A percentile compares a stretch with the other conserved stretches of the same genome.
phyloP scores from a whole-genome alignment of 1,140 invertebrate genomes.

The Heterodera carotae region DNA sequence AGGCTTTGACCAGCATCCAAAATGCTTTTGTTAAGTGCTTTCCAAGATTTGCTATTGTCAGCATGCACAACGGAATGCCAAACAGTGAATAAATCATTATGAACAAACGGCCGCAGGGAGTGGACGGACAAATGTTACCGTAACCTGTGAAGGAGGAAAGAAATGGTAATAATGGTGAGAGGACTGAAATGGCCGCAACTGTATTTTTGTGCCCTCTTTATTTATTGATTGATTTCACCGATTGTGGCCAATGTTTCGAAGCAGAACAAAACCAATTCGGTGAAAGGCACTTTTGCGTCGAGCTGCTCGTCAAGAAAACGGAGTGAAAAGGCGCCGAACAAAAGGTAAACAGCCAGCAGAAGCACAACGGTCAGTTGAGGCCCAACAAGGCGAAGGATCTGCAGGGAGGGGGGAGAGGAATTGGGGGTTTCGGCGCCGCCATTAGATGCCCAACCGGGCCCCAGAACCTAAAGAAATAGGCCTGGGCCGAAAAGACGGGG shows the following conservation, averaged over 20 bases:
- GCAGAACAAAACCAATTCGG: slow-evolving; percentile 32
- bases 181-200: not conserved
- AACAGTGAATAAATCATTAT: slow-evolving; percentile 19
- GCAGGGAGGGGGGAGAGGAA: too few relatives aligned
- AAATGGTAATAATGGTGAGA: not conserved
- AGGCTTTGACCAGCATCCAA: slow-evolving; percentile 3
- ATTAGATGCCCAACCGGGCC: too few relatives aligned
- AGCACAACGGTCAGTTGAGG: slow-evolving; percentile 23
- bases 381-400: slow-evolving; percentile 14
- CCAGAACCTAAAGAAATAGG: too few relatives aligned
- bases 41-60: slow-evolving; percentile 30
- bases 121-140: slow-evolving; percentile 34
- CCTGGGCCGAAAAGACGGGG: too few relatives aligned
- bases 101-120: slow-evolving; percentile 18
- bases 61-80: slow-evolving; percentile 33
- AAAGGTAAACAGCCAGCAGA: slow-evolving; percentile 19
- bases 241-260: slow-evolving; percentile 33
- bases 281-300: slow-evolving; percentile 1
- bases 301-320: slow-evolving; percentile 22
- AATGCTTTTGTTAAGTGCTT: slow-evolving; percentile 35
- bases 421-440: too few relatives aligned
- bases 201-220: too few relatives aligned
- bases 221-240: slow-evolving; percentile 13
- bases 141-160: slow-evolving; percentile 1
- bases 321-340: slow-evolving; percentile 26